Conservation (phyloP, 1,140 invertebrate species). For the Coboldia fuscipes region DNA sequence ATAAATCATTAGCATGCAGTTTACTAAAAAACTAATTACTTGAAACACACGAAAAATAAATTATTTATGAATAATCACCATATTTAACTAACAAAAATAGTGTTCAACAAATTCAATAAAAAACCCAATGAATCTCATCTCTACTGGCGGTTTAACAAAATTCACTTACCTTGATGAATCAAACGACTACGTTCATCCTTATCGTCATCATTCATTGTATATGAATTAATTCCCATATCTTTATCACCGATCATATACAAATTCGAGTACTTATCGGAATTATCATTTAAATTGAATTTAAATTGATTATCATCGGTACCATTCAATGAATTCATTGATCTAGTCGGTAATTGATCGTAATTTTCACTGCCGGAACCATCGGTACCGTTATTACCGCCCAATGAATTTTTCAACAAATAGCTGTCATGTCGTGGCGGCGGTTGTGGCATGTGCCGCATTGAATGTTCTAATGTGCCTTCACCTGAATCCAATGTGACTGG, state of each 20-base stretch:
- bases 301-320: constrained; percentile 19
- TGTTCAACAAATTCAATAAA: no score
- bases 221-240: constrained; percentile 31
- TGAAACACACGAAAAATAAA: no score
- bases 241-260: constrained; percentile 16
- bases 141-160: no score
- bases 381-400: constrained; percentile 14
- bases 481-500: constrained; percentile 37
- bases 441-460: constrained; percentile 36
- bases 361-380: constrained; percentile 48
- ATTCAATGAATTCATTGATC: constrained; percentile 24
- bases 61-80: no score
- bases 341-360: constrained; percentile 49
- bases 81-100: no score
- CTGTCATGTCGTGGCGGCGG: constrained; percentile 44
- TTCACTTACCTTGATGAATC: constrained; percentile 21
- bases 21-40: no score
- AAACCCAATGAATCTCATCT: no score
- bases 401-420: constrained; percentile 25
- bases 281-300: constrained; percentile 5
- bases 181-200: constrained; percentile 22
- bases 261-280: constrained; percentile 3
- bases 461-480: constrained; percentile 44
- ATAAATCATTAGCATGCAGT: no score
- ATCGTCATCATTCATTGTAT: constrained; percentile 32